Evolutionary conservation across 2,888 invertebrate genomes (phyloP), one percentile per base, ranked within the genome.

Genomic region (Microchrysa polita): DNA sequence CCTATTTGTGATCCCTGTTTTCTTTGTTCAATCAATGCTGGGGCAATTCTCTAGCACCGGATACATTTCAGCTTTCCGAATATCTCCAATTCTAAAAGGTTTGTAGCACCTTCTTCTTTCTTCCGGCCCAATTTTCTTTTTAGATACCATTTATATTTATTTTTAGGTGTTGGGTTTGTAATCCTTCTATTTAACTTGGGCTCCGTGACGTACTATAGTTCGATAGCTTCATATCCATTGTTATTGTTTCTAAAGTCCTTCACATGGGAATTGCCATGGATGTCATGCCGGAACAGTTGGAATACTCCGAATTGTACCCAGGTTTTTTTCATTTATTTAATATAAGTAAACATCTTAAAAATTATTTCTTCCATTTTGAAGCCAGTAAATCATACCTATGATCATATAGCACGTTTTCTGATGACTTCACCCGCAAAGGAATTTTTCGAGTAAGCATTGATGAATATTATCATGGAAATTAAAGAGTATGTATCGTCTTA

Each of bases 41-140:
- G 96, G 96, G 22, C 96, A 96, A 82, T 94, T 94, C 83, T 88
- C 93, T 16, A 92, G 92, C 79, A 90, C 91, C 63, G 93, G 94
- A 77, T 93, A 93, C 77, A 90, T 95, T 79, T 91, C 93, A 12
- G 88, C 93, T 67, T 95, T 94, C 86, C 91, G 90, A 78, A 89
- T 93, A 76, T 90, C 90, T 74, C 95, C 95, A 1, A 86, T 95
- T 65, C 94, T 96, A 83, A 96, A 96, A 91, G 96, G 95, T 93
- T 85, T 18, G 1, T 34, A 34, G 4, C 27, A 34, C 2, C 7
- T 34, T 34, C 7, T 61, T 34, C 27, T 5, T 7, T 34, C 7
- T 34, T 34, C n/a, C n/a, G n/a, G 27, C 27, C 27, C 27, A 34
- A 34, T 34, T 34, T 34, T 5, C 27, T 34, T 34, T 34, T 61